Evolutionary conservation across 1,140 invertebrate genomes (phyloP), one percentile per base, ranked within the genome.

Genomic region (Acromyrmex echinatior): DNA sequence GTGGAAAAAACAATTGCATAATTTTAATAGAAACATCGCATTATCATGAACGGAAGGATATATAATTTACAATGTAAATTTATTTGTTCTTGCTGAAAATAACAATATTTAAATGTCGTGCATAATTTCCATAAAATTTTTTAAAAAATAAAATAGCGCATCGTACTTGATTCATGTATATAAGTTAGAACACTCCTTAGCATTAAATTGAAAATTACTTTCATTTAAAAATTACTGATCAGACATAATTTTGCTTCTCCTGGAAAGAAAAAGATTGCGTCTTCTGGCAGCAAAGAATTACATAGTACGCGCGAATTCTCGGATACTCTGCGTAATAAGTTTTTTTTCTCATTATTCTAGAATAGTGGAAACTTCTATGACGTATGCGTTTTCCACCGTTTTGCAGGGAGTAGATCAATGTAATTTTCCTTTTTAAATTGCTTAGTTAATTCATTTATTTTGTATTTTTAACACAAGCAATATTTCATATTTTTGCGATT

Each of bases 361-460:
- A 51, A 45, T 53, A 28, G 5, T 65, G 21, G 65, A 87, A 79
- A 65, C 21, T 89, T 89, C 60, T 85, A 56, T 58, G 77, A 3
- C n/a, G 25, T 31, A 21, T 10, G 7, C 0, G 12, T 35, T 62
- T 62, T 60, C 16, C 14, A 12, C 12, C 21, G 18, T 76, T 25
- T 51, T 28, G 9, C 18, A 28, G 25, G 9, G 86, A 86, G 70
- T 74, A 74, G 88, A 58, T 56, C 25, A 71, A n/a, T 84, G 53
- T 62, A 39, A 49, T 73, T 89, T 88, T 88, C 56, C 60, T 88
- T 88, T 90, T 86, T 70, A 45, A 86, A 86, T 49, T 62, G 18
- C 49, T 63, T 31, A 78, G 35, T 79, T 65, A 51, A 35, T 4
- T 51, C 3, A 10, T 63, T 63, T 35, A 0, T 35, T 35, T 35